phyloP scores from a whole-genome alignment of 2,797 vertebrate genomes.

The Danio tinwini region DNA sequence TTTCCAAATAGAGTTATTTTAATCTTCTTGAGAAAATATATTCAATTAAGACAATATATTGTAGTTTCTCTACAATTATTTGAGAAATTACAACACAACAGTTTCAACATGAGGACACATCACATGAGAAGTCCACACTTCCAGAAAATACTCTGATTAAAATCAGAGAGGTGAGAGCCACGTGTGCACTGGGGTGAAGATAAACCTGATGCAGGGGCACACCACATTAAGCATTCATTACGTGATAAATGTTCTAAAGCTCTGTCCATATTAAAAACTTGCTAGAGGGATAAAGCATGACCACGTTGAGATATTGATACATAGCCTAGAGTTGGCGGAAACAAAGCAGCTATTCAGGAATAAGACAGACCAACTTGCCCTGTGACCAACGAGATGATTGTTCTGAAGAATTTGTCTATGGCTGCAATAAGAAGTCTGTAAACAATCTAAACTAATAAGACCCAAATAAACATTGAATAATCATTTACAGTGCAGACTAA shows the following conservation, averaged over 20 bases:
- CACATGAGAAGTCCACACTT: background rate
- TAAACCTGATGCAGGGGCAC: conserved; percentile 8
- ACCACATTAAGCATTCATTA: conserved; percentile 19
- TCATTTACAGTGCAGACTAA: background rate
- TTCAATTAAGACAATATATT: too few species aligned
- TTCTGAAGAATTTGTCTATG: background rate
- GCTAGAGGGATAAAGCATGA: conserved; percentile 26
- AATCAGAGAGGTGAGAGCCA: conserved; percentile 4
- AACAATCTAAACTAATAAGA: background rate
- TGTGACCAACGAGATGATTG: background rate
- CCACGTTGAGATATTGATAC: background rate
- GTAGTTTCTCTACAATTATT: too few species aligned
- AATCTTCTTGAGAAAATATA: too few species aligned
- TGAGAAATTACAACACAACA: too few species aligned
- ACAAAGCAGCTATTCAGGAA: conserved; percentile 37
- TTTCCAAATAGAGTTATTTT: too few species aligned
- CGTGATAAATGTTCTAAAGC: background rate
- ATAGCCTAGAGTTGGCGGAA: conserved; percentile 1
- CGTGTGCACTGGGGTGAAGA: background rate
- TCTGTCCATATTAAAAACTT: background rate
- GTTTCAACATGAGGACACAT: background rate
- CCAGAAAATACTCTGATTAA: conserved; percentile 15
- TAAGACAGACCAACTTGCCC: background rate
- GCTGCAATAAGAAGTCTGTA: background rate
- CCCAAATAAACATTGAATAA: background rate